Evolutionary conservation across 2,113 vertebrate species (phyloP), one percentile per base, ranked within the genome.

Genomic region (Pimephales promelas): DNA sequence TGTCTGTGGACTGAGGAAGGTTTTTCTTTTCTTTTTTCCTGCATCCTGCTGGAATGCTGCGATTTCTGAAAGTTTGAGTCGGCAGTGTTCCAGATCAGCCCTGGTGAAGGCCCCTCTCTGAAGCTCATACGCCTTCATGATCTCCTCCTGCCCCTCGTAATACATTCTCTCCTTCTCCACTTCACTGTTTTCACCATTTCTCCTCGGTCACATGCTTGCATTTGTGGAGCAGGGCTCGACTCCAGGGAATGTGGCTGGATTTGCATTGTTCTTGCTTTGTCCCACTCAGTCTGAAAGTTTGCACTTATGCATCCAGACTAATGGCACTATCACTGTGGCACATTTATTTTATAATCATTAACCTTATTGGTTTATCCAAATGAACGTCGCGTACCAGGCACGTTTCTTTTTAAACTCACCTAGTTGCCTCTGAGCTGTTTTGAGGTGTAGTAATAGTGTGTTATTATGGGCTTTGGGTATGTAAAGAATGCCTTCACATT

Each of bases 31-130:
- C 10, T 13, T 49, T 40, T 40, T 2, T 10, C 1, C 71, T 75
- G 24, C 40, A 14, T 84, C 81, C 31, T 81, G 22, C 22, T 70
- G 57, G n/a, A 49, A 81, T 84, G 87, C 52, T 85, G n/a, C 66
- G 79, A 84, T 91, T 22, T 90, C 81, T 78, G 86, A 90, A 90
- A 24, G 74, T 81, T 81, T 56, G 36, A 59, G 70, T 22, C 83
- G 87, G 85, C 79, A 31, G 22, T 0, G 2, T 4, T 90, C 84
- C 89, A 90, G 82, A 72, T 72, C n/a, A 20, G 73, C 84, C 79
- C 78, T 22, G n/a, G 43, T 59, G 82, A 77, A 85, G 83, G 79
- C 80, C 78, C 49, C 81, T 73, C 64, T 47, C 66, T 56, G 79
- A 74, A 87, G 81, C 49, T 8, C 31, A 6, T 68, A 40, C 20